Conservation (phyloP, 2,113 vertebrate genomes). For the Leptobrachium ailaonicum region DNA sequence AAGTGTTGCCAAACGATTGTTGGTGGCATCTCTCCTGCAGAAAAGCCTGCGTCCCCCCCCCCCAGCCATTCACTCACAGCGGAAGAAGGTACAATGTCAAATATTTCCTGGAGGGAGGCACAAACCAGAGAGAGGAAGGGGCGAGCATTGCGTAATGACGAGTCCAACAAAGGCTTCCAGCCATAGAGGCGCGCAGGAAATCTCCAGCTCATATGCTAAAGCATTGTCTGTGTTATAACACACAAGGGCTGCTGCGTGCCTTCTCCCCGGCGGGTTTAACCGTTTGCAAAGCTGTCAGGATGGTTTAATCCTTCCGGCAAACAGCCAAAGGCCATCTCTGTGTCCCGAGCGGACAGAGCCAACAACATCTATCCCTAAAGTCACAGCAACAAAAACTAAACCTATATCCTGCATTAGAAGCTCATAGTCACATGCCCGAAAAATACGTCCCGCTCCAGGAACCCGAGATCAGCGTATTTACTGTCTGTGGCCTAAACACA, state of each 20-base stretch:
- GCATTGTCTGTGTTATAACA: not conserved
- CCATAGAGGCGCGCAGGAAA: slow-evolving; percentile 24
- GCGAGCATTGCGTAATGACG: not conserved
- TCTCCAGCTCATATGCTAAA: not conserved
- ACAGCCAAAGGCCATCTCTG: too few species aligned
- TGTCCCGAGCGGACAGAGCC: not conserved
- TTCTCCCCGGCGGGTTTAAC: not conserved
- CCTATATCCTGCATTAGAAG: too few species aligned
- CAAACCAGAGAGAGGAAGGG: not conserved
- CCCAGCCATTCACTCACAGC: slow-evolving; percentile 1
- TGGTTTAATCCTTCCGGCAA: not conserved
- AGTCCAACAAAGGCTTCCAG: not conserved
- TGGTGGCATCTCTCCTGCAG: not conserved
- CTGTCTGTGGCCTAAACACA: too few species aligned
- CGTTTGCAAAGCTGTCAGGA: not conserved
- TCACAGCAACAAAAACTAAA: too few species aligned
- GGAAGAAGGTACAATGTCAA: slow-evolving; percentile 29
- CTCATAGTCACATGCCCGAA: too few species aligned
- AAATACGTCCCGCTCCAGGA: too few species aligned
- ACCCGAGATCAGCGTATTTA: too few species aligned
- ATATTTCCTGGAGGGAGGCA: slow-evolving; percentile 14
- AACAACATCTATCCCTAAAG: too few species aligned
- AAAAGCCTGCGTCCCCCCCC: not conserved
- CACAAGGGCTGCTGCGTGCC: not conserved
- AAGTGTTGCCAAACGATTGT: too few species aligned